Evolutionary conservation across 2,888 invertebrate species (phyloP), one percentile per base, ranked within the genome.

Genomic region (Autographa gamma): DNA sequence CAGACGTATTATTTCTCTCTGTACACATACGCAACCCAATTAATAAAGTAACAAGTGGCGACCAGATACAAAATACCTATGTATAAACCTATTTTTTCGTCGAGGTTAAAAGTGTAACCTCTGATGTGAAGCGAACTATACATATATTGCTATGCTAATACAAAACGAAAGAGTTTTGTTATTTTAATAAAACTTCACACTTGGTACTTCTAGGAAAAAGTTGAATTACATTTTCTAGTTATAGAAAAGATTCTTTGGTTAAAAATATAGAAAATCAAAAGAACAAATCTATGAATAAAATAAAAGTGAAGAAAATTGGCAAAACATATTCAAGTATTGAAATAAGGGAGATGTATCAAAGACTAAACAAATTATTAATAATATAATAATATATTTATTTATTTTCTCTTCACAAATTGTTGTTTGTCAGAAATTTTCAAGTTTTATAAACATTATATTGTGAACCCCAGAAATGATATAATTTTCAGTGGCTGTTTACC

Each of bases 161-260:
- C 14, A 56, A 56, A 56, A 56, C 25, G 54, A 56, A 56, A 56
- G 19, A 25, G 54, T 56, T 48, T 56, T 56, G 54, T 56, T 56
- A 56, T 56, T 56, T 56, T 56, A 56, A 25, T 56, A 56, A 56
- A 56, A 25, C 19, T 25, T 25, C 19, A 48, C 19, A 19, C 54
- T 25, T 11, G 9, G 11, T 19, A 25, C 14, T 13, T 25, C 54
- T 56, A 25, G 25, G 54, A 56, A 56, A 54, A 56, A 56, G 11
- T 56, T 5, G 8, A 56, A 56, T 56, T 56, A 25, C 3, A 25
- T 19, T 56, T 25, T 56, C 54, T 11, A 54, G 54, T 7, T 18
- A 52, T 43, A n/a, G 48, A n/a, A n/a, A 48, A 48, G 48, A 48
- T 48, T 48, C n/a, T 4, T 48, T 48, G 48, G 48, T 48, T 48